Evolutionary conservation across 2,797 vertebrate species (phyloP).

Genomic region (Trichosurus vulpecula): DNA sequence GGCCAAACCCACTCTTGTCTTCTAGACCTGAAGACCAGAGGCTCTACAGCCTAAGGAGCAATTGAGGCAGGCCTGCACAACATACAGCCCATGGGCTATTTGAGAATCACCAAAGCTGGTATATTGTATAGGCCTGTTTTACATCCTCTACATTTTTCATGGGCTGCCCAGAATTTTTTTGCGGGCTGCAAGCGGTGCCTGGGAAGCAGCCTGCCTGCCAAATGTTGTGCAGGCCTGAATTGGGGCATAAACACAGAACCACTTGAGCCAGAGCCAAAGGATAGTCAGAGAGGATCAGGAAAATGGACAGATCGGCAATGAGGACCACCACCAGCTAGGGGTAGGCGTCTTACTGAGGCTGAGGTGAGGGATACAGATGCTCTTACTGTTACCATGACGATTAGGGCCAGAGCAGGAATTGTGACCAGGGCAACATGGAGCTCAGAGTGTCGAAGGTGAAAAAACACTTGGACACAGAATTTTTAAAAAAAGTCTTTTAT

Average conservation of each 20-base stretch:
- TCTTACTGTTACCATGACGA: neutral
- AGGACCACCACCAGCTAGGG: neutral
- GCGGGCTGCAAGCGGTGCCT: no score
- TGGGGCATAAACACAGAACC: neutral
- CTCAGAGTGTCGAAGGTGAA: neutral
- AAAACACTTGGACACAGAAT: neutral
- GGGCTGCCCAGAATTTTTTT: no score
- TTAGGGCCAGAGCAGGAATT: neutral
- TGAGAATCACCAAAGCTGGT: no score
- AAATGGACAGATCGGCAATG: neutral
- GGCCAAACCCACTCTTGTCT: neutral
- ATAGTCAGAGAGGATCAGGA: neutral
- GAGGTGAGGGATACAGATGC: neutral
- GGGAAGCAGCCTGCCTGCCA: no score
- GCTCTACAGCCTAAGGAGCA: neutral
- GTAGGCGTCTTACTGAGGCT: no score
- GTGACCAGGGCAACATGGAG: neutral
- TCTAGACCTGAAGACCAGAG: neutral
- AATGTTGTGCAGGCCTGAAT: neutral
- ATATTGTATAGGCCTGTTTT: no score
- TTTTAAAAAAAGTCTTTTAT: neutral
- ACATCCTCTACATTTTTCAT: no score
- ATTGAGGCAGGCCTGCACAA: neutral
- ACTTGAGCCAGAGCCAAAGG: neutral
- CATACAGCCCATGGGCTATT: no score